Evolutionary conservation across 2,888 invertebrate species (phyloP).

Genomic region (Harpagoxenus sublaevis): DNA sequence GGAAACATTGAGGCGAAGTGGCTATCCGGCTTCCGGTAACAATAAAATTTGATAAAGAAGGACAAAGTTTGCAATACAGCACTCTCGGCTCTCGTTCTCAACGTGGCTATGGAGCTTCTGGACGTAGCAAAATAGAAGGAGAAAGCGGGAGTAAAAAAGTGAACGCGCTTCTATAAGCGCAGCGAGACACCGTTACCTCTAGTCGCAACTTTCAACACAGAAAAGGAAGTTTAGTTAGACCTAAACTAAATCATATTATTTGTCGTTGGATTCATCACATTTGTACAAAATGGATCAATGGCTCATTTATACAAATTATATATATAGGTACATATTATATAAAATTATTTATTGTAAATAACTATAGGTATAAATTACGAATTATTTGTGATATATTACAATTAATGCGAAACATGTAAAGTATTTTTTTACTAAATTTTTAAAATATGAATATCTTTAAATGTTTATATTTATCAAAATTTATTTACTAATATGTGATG

Average conservation of each 20-base stretch:
- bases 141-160: conserved; percentile 65
- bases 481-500: not conserved
- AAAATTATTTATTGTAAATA: conserved; percentile 3
- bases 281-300: conserved; percentile 9
- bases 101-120: conserved; percentile 61
- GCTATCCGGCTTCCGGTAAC: conserved; percentile 73
- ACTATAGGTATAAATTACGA: not conserved
- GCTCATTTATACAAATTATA: not conserved
- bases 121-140: conserved; percentile 66
- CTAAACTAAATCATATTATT: conserved; percentile 45
- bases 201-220: conserved; percentile 48
- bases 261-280: conserved; percentile 15
- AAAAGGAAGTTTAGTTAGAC: conserved; percentile 37
- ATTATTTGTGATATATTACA: not conserved
- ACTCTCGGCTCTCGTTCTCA: conserved; percentile 66
- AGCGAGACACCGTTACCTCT: conserved; percentile 66
- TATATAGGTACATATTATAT: not conserved
- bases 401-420: not conserved
- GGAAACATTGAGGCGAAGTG: conserved; percentile 68
- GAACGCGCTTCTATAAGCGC: conserved; percentile 66
- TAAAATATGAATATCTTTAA: not conserved
- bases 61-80: conserved; percentile 75
- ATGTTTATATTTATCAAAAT: not conserved
- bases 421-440: conserved; percentile 4
- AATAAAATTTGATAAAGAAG: conserved; percentile 76